A percentile compares a stretch with the other conserved stretches of the same genome.
These are phyloP conservation scores for Pygoscelis adeliae DNA, from an alignment of 2,113 vertebrate genomes.

Conservation along the genomic window DNA sequence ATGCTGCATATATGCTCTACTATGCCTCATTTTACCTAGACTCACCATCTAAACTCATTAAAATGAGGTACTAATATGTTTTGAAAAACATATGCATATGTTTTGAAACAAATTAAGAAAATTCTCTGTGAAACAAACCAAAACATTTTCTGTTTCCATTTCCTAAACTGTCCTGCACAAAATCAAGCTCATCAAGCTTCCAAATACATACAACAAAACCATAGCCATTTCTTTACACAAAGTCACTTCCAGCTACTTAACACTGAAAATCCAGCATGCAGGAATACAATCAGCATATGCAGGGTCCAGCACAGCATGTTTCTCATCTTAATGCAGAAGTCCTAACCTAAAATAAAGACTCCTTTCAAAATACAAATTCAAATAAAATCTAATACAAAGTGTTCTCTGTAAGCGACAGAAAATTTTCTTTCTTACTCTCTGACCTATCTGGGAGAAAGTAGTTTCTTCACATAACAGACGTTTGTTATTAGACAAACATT, in stretches of 20 bases:
- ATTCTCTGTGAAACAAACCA: not conserved
- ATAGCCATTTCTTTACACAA: not conserved
- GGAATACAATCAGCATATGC: not conserved
- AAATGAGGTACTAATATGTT: not conserved
- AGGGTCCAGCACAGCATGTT: not conserved
- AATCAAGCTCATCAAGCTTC: not conserved
- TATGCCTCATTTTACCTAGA: not conserved
- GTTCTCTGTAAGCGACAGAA: fast-evolving
- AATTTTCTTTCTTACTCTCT: not conserved
- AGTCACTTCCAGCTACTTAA: not conserved
- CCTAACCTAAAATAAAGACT: not conserved
- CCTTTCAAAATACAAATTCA: not conserved
- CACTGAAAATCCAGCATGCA: not conserved
- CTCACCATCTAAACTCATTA: not conserved
- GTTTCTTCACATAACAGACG: not conserved
- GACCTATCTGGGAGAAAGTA: not conserved
- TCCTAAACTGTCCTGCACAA: not conserved
- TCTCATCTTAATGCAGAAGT: not conserved
- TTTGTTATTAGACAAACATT: not conserved
- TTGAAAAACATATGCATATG: not conserved
- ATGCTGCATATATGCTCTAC: not conserved
- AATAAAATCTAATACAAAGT: not conserved
- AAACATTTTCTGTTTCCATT: not conserved
- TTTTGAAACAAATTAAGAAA: not conserved
- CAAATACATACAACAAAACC: not conserved